Evolutionary conservation across 2,113 vertebrate genomes (phyloP), one percentile per base, ranked within the genome.

Genomic region (Ageneiosus marmoratus): DNA sequence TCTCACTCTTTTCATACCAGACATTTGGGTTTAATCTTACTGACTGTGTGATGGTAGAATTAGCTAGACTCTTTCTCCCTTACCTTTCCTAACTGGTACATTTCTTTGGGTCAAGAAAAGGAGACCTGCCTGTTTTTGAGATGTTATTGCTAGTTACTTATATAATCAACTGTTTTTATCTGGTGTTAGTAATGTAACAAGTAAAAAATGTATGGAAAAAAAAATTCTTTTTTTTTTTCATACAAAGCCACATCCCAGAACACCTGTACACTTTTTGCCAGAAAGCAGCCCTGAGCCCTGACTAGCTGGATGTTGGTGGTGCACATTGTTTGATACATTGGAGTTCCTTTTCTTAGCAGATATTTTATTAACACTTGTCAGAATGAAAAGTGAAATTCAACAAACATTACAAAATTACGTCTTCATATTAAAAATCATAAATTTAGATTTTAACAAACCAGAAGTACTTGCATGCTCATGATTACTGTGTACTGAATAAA

Each of bases 21-120:
- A 79, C 80, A 16, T 79, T 79, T 73, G 15, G 48, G 48, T 55
- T 76, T 29, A 55, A 76, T 76, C 1, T 20, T 37, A 74, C 51
- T 60, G 51, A 76, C 44, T 80, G 63, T 76, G 50, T 67, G 48
- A 80, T 69, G 55, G 41, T 27, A 58, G 62, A 82, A 82, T 22
- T 9, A 60, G 16, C 56, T 75, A 58, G 34, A n/a, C n/a, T 81
- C 48, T 58, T 29, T 73, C 63, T 73, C 34, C 55, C 13, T 37
- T 11, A 55, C 15, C 65, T 5, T 41, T 41, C 37, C 37, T 41
- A 41, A 77, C 1, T 11, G 27, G 10, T 53, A 53, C 12, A 53
- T 22, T 67, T 67, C 8, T 48, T 73, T 51, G 5, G 18, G 34
- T 34, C 20, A 24, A 5, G 11, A 11, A 60, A 27, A 60, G n/a